Evolutionary conservation across 2,113 vertebrate genomes (phyloP), one percentile per base, ranked within the genome.

Genomic region (Indicator maculatus): DNA sequence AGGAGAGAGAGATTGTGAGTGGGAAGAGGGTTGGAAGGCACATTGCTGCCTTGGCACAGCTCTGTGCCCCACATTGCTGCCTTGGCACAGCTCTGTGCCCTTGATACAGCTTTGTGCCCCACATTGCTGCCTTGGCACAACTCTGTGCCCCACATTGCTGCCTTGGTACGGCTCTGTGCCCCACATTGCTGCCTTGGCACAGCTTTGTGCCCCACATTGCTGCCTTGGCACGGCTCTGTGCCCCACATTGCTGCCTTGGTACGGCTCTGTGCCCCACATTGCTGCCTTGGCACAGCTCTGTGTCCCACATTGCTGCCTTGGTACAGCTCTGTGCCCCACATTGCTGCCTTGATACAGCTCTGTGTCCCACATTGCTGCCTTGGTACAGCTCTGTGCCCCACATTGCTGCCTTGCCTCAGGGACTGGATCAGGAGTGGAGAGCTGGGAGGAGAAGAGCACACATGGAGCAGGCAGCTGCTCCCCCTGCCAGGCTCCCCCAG

Each of bases 391-490:
- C 28, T 75, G 82, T 1, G 6, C 38, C 24, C 10, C 59, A 5
- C 0, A 0, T 21, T 12, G 13, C 64, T 94, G 84, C 56, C 47
- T 74, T 45, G 83, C 75, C 71, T 10, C 30, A 27, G 78, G 91
- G 47, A 26, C 18, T 11, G 26, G 16, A 41, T 12, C 27, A 24
- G 6, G 50, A 67, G 15, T 0, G 3, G 23, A 21, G 71, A 73
- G 83, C 86, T 6, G 44, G 56, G 53, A 44, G 71, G 24, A 69
- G 78, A 41, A 47, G 13, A 38, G 71, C 74, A 27, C 89, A 47
- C 73, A 58, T 2, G 27, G 90, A 83, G 38, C 77, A 44, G 80
- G 63, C 94, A 90, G 83, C 94, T 93, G 95, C 86, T 94, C 67
- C 86, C 55, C 44, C 47, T 47, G 86, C 61, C 81, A 4, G 63